Conservation (phyloP, 2,888 invertebrate species). For the Encarsia formosa region DNA sequence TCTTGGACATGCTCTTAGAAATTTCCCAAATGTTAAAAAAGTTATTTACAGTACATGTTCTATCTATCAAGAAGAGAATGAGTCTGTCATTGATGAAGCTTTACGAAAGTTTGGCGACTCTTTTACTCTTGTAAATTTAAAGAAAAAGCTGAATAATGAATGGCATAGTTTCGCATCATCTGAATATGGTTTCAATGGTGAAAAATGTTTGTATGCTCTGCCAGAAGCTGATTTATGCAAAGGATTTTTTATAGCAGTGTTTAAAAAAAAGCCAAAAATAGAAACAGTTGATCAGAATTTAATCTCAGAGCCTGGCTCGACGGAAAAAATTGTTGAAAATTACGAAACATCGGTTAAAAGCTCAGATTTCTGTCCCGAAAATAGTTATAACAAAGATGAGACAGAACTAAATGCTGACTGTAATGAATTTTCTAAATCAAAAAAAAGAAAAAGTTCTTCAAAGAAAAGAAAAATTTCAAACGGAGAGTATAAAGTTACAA, state of each 20-base stretch:
- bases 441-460: no score
- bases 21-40: constrained; percentile 77
- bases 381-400: no score
- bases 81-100: constrained; percentile 77
- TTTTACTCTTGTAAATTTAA: constrained; percentile 63
- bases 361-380: no score
- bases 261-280: constrained; percentile 58
- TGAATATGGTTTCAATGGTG: constrained; percentile 54
- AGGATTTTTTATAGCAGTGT: constrained; percentile 93
- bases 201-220: constrained; percentile 73
- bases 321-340: no score
- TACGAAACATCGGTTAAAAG: no score
- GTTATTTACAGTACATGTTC: constrained; percentile 98
- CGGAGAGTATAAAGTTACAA: no score
- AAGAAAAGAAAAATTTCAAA: no score
- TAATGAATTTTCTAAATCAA: no score
- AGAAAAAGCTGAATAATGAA: constrained; percentile 58
- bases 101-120: constrained; percentile 44
- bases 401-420: no score
- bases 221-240: constrained; percentile 77
- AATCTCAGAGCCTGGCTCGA: no score
- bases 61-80: constrained; percentile 84
- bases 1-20: constrained; percentile 77
- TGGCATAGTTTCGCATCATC: constrained; percentile 71
- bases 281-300: no score